phyloP scores from a whole-genome alignment of 2,113 vertebrate genomes.

The Oncorhynchus keta region DNA sequence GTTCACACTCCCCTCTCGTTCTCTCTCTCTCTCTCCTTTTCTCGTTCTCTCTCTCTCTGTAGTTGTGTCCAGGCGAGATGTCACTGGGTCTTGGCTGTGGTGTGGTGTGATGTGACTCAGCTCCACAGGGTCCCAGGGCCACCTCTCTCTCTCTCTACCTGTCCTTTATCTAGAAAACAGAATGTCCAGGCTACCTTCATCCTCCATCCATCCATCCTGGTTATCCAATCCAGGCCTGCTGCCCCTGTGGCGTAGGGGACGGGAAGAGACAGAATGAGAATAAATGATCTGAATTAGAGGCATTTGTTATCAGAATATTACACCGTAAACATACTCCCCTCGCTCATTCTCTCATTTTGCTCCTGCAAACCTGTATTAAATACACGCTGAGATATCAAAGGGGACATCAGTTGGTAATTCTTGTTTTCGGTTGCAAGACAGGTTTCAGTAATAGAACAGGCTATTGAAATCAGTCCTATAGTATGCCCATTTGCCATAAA shows the following conservation, averaged over 20 bases:
- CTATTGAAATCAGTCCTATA: background rate
- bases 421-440: background rate
- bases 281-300: constrained; percentile 24
- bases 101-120: background rate
- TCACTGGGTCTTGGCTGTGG: background rate
- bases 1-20: background rate
- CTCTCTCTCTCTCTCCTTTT: background rate
- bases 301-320: constrained; percentile 30
- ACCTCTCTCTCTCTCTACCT: no score
- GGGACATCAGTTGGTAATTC: constrained; percentile 10
- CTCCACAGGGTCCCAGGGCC: background rate
- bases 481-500: background rate
- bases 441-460: constrained; percentile 18
- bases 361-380: constrained; percentile 30
- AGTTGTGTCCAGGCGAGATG: background rate
- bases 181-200: background rate
- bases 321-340: constrained; percentile 24
- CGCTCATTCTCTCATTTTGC: constrained; percentile 25
- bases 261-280: constrained; percentile 21
- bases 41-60: background rate
- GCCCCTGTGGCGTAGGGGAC: background rate
- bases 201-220: constrained; percentile 21
- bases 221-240: background rate
- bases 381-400: constrained; percentile 22
- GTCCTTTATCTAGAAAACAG: no score